Conservation (phyloP, 2,797 vertebrate species). For the Malurus splendens region DNA sequence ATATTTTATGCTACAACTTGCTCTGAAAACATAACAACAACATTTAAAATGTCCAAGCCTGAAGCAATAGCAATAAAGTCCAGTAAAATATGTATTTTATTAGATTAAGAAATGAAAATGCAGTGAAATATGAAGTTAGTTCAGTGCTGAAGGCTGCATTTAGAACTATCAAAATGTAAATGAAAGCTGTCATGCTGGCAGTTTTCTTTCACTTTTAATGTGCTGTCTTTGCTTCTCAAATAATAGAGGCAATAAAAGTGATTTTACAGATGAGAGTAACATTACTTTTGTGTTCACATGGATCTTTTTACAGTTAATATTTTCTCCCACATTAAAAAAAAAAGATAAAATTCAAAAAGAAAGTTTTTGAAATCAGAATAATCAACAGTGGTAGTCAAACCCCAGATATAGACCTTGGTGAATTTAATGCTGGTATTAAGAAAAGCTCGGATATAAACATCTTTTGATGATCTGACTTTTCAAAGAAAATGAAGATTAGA, state of each 20-base stretch:
- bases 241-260: conserved; percentile 4
- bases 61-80: conserved; percentile 36
- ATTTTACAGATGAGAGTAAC: conserved; percentile 21
- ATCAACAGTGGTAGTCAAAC: neutral
- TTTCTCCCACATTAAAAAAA: neutral
- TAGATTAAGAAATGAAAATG: conserved; percentile 41
- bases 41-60: conserved; percentile 36
- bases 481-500: neutral
- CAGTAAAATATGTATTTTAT: conserved; percentile 50
- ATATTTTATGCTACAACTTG: conserved; percentile 26
- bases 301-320: conserved; percentile 1
- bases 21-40: conserved; percentile 22
- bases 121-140: conserved; percentile 44
- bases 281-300: neutral
- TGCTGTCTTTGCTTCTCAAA: conserved; percentile 25
- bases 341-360: neutral
- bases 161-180: conserved; percentile 43
- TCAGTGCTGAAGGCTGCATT: conserved; percentile 28
- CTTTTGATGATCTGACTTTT: neutral
- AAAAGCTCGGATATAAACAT: neutral
- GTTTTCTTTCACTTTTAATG: conserved; percentile 48
- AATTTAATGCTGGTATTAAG: neutral
- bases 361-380: neutral
- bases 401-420: neutral
- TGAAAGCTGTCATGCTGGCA: conserved; percentile 48